These are phyloP conservation scores for Piezodorus guildinii DNA, from an alignment of 1,140 invertebrate species.

Conservation along the genomic window DNA sequence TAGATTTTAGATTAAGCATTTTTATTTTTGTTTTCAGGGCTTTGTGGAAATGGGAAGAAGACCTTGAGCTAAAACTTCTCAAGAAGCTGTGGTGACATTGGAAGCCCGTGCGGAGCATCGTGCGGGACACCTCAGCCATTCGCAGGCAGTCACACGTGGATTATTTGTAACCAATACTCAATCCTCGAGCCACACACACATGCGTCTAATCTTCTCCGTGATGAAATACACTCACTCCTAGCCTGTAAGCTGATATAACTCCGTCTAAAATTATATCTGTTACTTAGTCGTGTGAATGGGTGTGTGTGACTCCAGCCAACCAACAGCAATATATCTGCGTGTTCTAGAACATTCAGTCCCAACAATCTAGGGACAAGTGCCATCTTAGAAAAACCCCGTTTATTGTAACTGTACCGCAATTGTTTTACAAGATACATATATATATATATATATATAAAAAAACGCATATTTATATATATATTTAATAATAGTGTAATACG, in stretches of 20 bases:
- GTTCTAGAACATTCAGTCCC: not conserved
- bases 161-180: not conserved
- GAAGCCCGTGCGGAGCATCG: not conserved
- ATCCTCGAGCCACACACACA: not conserved
- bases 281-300: not conserved
- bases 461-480: not conserved
- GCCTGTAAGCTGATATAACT: slow-evolving; percentile 11
- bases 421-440: slow-evolving; percentile 1
- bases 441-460: too few species aligned
- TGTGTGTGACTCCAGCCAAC: not conserved
- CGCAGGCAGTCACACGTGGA: not conserved
- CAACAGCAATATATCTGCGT: not conserved
- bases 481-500: slow-evolving; percentile 1
- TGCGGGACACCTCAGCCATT: not conserved
- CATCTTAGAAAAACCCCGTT: slow-evolving; percentile 14
- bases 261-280: not conserved
- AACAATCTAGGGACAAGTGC: slow-evolving; percentile 5
- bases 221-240: slow-evolving; percentile 1
- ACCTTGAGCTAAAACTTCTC: slow-evolving; percentile 19
- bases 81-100: slow-evolving; percentile 20
- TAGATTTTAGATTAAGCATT: not conserved
- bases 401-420: slow-evolving; percentile 7
- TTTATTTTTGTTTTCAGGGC: slow-evolving; percentile 15
- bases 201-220: not conserved
- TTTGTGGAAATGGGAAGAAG: slow-evolving; percentile 22